Percentiles rank a stretch among this genome's conserved stretches.
Evolutionary conservation across 2,113 vertebrate species (phyloP).

Genomic region (Guaruba guarouba): DNA sequence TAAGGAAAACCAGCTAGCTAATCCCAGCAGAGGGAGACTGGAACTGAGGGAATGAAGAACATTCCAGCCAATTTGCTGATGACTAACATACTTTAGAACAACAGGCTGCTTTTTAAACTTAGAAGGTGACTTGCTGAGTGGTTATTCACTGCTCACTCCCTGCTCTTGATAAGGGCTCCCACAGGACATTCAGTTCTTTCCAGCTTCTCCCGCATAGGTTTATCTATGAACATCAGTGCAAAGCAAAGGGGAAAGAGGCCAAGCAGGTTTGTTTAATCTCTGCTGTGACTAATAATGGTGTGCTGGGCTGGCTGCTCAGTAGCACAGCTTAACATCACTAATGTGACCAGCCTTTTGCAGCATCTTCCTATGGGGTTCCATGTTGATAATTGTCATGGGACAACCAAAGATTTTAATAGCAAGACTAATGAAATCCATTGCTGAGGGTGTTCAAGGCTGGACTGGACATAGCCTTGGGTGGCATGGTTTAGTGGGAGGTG

Average conservation of each 20-base stretch:
- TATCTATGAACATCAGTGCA: slow-evolving; percentile 55
- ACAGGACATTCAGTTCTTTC: slow-evolving; percentile 57
- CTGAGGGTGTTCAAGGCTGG: no score
- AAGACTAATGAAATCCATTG: background rate
- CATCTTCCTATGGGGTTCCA: background rate
- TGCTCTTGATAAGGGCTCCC: slow-evolving; percentile 56
- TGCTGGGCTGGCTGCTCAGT: slow-evolving; percentile 25
- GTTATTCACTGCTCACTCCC: slow-evolving; percentile 10
- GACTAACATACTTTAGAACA: slow-evolving; percentile 10
- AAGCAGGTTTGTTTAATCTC: slow-evolving; percentile 61
- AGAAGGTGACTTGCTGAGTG: slow-evolving; percentile 44
- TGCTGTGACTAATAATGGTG: slow-evolving; percentile 39
- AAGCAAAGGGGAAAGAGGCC: slow-evolving; percentile 54
- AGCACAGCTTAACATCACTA: background rate
- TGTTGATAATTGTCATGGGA: background rate
- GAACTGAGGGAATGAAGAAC: background rate
- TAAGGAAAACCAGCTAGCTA: background rate
- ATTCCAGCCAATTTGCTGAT: slow-evolving; percentile 9
- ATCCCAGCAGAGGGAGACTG: slow-evolving; percentile 5
- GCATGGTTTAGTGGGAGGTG: no score
- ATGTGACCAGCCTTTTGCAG: background rate
- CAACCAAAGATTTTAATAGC: background rate
- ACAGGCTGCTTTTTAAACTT: slow-evolving; percentile 21
- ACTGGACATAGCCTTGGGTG: no score
- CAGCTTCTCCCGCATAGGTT: slow-evolving; percentile 29